Evolutionary conservation across 2,888 invertebrate genomes (phyloP).

Genomic region (Tubiluchus corallicola): DNA sequence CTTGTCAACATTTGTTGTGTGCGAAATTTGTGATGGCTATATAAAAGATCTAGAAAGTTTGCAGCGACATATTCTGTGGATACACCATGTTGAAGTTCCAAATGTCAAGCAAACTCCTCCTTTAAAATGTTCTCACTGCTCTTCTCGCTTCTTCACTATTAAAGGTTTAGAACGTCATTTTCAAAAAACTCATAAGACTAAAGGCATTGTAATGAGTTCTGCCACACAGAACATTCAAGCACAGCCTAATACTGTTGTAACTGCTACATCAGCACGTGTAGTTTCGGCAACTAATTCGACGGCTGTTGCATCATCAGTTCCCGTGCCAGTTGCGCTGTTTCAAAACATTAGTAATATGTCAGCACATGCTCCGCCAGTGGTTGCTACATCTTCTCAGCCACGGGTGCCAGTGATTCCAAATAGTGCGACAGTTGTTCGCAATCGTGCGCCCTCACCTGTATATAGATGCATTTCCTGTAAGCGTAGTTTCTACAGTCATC

Average conservation of each 20-base stretch:
- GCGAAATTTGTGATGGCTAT: constrained; percentile 91
- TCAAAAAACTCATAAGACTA: constrained; percentile 53
- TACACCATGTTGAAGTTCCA: constrained; percentile 52
- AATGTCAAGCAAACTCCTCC: constrained; percentile 89
- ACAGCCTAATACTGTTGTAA: neutral
- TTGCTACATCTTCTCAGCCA: neutral
- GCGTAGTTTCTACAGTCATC: neutral
- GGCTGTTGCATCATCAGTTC: neutral
- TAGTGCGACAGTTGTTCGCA: neutral
- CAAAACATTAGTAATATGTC: constrained; percentile 1
- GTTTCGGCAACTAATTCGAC: neutral
- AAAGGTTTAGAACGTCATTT: constrained; percentile 88
- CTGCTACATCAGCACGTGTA: no score
- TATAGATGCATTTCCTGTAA: neutral
- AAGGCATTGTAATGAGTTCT: neutral
- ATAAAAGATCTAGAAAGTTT: constrained; percentile 85
- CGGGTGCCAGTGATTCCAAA: neutral
- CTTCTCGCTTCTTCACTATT: constrained; percentile 89
- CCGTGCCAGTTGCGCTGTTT: neutral
- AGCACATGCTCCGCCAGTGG: no score
- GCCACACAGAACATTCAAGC: neutral
- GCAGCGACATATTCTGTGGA: constrained; percentile 92
- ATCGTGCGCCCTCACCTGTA: neutral
- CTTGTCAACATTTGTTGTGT: constrained; percentile 62
- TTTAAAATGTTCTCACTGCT: constrained; percentile 85